These are phyloP conservation scores for Poicephalus gulielmi DNA, from an alignment of 2,113 vertebrate genomes.

Conservation along the genomic window DNA sequence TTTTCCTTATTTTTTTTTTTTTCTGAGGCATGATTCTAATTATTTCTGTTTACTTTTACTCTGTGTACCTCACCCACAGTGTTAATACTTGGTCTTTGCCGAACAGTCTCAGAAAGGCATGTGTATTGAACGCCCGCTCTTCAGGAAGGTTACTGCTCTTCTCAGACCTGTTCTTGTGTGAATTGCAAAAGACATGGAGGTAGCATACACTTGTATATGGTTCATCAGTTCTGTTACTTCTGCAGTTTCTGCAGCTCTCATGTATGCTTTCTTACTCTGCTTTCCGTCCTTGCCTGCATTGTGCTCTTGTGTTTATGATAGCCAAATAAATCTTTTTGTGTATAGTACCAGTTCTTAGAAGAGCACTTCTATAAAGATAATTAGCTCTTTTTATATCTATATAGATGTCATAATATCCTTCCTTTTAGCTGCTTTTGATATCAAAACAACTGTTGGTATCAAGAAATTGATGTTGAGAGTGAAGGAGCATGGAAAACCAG, in stretches of 20 bases:
- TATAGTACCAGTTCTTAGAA: not conserved
- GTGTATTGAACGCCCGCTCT: not conserved
- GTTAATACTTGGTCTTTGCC: not conserved
- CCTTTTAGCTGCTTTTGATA: not conserved
- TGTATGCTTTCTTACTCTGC: not conserved
- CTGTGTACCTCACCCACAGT: not conserved
- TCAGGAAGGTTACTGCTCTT: slow-evolving; percentile 12
- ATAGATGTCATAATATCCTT: not conserved
- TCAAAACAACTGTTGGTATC: not conserved
- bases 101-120: not conserved
- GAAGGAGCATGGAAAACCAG: not conserved
- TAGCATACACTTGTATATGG: not conserved
- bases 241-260: not conserved
- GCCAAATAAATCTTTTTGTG: not conserved
- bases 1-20: not conserved
- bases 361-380: not conserved
- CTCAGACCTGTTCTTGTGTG: slow-evolving; percentile 1
- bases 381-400: not conserved
- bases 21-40: not conserved
- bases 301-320: not conserved
- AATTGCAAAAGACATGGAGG: slow-evolving; percentile 19
- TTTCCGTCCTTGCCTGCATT: not conserved
- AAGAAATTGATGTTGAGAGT: not conserved
- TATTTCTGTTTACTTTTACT: not conserved
- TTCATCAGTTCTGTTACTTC: not conserved